Conservation (phyloP, 2,888 invertebrate genomes). For the Apantesis nais region DNA sequence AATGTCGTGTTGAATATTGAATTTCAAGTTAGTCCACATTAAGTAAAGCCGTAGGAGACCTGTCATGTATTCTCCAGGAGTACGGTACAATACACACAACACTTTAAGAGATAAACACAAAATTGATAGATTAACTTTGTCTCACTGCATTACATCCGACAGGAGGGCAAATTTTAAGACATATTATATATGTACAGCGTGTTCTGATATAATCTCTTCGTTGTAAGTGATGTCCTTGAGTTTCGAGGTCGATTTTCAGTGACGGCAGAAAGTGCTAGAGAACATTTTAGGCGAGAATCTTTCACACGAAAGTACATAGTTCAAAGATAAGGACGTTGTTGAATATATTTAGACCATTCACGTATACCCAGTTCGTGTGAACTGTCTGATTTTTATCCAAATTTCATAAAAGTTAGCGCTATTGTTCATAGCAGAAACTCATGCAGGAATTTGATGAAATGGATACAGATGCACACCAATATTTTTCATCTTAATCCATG, state of each 20-base stretch:
- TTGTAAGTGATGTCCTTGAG: constrained; percentile 11
- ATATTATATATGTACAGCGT: background rate
- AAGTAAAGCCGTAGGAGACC: constrained; percentile 54
- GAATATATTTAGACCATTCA: constrained; percentile 19
- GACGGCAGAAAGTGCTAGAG: constrained; percentile 23
- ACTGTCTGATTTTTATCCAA: constrained; percentile 2
- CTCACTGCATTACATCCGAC: background rate
- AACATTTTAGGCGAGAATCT: constrained; percentile 19
- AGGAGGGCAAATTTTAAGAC: background rate
- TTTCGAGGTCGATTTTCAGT: constrained; percentile 17
- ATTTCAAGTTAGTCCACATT: constrained; percentile 72
- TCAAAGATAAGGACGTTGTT: constrained; percentile 21
- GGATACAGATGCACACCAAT: constrained; percentile 6
- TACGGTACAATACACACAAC: constrained; percentile 6
- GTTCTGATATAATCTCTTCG: constrained; percentile 5
- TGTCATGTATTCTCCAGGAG: constrained; percentile 24
- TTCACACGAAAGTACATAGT: constrained; percentile 19
- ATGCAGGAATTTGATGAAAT: background rate
- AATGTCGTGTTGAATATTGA: constrained; percentile 81
- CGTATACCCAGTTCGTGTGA: constrained; percentile 2
- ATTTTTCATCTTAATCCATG: background rate
- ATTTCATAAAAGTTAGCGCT: constrained; percentile 9
- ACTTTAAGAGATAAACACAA: background rate
- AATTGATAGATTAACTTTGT: background rate
- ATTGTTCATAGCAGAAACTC: background rate